Conservation (phyloP, 2,113 vertebrate genomes). For the Candoia aspera region DNA sequence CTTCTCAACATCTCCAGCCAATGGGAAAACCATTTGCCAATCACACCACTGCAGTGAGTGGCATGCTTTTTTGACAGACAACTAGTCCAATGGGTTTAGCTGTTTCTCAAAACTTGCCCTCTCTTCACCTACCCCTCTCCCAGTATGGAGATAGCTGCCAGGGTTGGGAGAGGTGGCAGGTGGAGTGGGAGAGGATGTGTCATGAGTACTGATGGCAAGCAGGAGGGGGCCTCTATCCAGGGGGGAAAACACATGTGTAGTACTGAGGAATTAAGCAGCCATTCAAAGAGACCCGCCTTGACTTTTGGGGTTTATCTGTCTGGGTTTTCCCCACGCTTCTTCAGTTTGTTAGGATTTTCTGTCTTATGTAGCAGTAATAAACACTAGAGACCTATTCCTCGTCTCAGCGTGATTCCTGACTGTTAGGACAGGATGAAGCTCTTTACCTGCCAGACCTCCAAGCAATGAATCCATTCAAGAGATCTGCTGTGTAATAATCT, state of each 20-base stretch:
- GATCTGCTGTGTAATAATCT: neutral
- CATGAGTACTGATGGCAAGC: no score
- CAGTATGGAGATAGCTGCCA: neutral
- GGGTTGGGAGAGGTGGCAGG: neutral
- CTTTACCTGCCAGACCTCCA: neutral
- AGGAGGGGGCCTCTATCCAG: no score
- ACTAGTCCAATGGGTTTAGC: neutral
- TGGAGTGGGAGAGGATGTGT: neutral
- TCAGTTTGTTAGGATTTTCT: no score
- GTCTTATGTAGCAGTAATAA: no score
- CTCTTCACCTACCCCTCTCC: neutral
- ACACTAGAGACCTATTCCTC: no score
- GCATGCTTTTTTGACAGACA: neutral
- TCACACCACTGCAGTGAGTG: neutral
- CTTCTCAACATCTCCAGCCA: neutral
- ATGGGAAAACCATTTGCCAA: neutral
- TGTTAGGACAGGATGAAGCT: no score
- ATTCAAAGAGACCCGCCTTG: no score
- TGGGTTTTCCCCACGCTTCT: no score
- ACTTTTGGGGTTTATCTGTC: no score
- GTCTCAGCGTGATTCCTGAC: no score
- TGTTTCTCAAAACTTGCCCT: neutral
- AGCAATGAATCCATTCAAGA: neutral
- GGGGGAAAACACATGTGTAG: no score
- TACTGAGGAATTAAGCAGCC: no score